phyloP scores from a whole-genome alignment of 2,113 vertebrate genomes.

The Neodon shergylaensis region DNA sequence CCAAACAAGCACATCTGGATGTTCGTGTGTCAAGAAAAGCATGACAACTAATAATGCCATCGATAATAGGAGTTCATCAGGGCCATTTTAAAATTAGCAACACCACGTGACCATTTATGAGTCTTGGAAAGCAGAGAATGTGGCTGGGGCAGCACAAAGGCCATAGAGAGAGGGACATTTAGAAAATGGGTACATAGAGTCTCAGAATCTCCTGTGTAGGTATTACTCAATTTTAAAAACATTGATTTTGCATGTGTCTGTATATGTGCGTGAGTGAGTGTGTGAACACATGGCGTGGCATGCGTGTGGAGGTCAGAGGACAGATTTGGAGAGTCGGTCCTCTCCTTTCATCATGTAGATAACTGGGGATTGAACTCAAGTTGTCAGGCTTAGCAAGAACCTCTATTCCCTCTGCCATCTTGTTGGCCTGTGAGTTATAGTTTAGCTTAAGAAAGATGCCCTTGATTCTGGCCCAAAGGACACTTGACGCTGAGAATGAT shows the following conservation, averaged over 20 bases:
- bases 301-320: background rate
- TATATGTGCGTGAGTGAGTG: background rate
- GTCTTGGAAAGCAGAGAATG: background rate
- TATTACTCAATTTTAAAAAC: background rate
- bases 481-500: background rate
- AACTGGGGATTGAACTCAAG: too few relatives aligned
- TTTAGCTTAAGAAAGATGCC: background rate
- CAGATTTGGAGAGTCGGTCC: background rate
- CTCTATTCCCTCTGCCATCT: background rate
- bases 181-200: background rate
- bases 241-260: background rate
- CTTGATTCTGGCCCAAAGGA: background rate
- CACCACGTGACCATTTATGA: too few relatives aligned
- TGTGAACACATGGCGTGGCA: background rate
- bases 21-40: background rate
- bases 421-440: background rate
- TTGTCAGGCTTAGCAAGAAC: background rate
- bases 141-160: background rate
- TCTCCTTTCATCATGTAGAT: background rate
- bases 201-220: too few relatives aligned
- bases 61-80: too few relatives aligned
- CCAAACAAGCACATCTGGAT: background rate
- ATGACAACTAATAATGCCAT: background rate
- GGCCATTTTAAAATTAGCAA: background rate
- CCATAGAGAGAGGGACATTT: background rate